These are phyloP conservation scores for Oreotrochilus melanogaster DNA, from an alignment of 2,113 vertebrate genomes.

Conservation along the genomic window DNA sequence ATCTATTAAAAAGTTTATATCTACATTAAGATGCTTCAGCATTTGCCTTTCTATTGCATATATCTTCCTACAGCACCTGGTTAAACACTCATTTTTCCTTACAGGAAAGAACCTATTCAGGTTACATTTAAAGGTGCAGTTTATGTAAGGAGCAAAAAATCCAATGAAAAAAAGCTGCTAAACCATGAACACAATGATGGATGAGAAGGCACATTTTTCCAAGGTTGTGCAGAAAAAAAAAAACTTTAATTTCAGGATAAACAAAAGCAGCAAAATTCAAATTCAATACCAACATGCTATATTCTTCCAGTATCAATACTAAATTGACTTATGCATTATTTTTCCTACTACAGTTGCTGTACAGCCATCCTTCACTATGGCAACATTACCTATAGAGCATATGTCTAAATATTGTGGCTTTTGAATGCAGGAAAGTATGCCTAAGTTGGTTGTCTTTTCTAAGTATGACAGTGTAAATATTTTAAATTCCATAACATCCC, in stretches of 20 bases:
- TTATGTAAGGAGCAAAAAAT: not conserved
- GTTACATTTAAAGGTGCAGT: not conserved
- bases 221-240: not conserved
- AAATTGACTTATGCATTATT: not conserved
- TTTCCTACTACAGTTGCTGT: not conserved
- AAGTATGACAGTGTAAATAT: slow-evolving; percentile 24
- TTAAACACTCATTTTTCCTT: not conserved
- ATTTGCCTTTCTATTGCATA: not conserved
- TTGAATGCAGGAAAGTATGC: not conserved
- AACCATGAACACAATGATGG: not conserved
- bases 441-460: not conserved
- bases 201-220: not conserved
- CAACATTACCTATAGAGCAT: not conserved
- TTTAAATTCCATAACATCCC: slow-evolving; percentile 28
- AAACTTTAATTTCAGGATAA: not conserved
- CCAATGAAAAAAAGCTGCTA: not conserved
- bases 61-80: not conserved
- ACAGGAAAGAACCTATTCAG: not conserved
- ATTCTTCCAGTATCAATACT: not conserved
- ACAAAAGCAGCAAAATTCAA: not conserved
- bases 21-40: not conserved
- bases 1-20: not conserved
- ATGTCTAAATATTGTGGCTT: not conserved
- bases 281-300: not conserved
- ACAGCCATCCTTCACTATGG: not conserved